phyloP scores from a whole-genome alignment of 2,888 invertebrate genomes.

The Thereva nobilitata region DNA sequence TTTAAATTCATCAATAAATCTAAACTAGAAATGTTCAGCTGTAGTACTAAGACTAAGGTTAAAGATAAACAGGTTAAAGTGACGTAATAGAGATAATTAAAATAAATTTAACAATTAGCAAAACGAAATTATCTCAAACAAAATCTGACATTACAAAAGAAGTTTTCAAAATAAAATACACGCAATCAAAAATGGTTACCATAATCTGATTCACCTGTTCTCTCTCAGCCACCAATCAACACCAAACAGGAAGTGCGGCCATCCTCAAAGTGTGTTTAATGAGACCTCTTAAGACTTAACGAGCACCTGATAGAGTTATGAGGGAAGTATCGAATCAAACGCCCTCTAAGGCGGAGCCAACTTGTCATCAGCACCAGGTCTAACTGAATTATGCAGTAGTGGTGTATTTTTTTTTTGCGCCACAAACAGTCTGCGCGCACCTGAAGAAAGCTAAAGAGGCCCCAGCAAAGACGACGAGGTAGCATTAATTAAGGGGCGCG shows the following conservation, averaged over 20 bases:
- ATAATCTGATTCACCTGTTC: too few relatives aligned
- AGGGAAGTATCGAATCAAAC: constrained; percentile 31
- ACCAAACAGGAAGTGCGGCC: constrained; percentile 2
- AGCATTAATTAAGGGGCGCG: constrained; percentile 35
- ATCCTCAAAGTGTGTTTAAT: constrained; percentile 20
- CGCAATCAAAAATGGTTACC: too few relatives aligned
- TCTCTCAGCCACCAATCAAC: too few relatives aligned
- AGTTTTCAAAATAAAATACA: too few relatives aligned
- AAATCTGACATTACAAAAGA: too few relatives aligned
- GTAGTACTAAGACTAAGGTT: too few relatives aligned
- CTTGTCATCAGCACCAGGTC: constrained; percentile 17
- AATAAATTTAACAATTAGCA: too few relatives aligned
- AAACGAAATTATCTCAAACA: too few relatives aligned
- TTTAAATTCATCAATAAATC: too few relatives aligned
- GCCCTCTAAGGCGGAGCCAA: constrained; percentile 32
- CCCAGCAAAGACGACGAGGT: constrained; percentile 14
- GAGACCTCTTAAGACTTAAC: constrained; percentile 23
- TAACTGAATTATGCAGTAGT: neutral
- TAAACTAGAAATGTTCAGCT: too few relatives aligned
- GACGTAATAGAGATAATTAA: too few relatives aligned
- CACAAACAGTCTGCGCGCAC: neutral
- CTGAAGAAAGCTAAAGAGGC: constrained; percentile 20
- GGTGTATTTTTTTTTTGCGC: constrained; percentile 10
- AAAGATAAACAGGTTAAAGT: too few relatives aligned
- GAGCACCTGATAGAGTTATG: constrained; percentile 28